Base-by-base conservation (phyloP, 2,888 invertebrate species). In the Lobophora halterata region DNA sequence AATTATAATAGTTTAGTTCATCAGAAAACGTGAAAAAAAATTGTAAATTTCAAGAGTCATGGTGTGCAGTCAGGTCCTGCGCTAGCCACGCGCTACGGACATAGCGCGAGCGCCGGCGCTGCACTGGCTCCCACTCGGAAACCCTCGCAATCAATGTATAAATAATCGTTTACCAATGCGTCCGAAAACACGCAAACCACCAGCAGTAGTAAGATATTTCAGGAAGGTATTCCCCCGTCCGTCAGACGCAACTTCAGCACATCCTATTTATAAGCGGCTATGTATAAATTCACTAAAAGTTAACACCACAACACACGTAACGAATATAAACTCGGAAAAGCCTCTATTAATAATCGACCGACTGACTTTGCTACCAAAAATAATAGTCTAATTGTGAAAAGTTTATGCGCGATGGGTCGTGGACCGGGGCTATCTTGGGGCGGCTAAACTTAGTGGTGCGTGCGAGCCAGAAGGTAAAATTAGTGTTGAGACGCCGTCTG, bases 351-450 rank as follows among this genome's bases (percentile, higher is more conserved):
- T 88, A 88, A 86, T 87, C 88, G 88, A 83, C 87, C 87, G 88
- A 87, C 88, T 86, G 88, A 87, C 88, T 86, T 87, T 81, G 87
- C 87, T 87, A 88, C 88, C 88, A 86, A 88, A 88, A 88, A 88
- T 88, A 88, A 88, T 88, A 87, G 88, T 88, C 88, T 88, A 88
- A 88, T 88, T 88, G 86, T 86, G 88, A 88, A 86, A 87, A 87
- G 87, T 87, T 87, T 86, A 86, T 87, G 85, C 83, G 83, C 80
- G 88, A 86, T 86, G 87, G 87, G 81, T 86, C 86, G 87, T 82
- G 87, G 87, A 87, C 85, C 86, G 85, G 71, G 74, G 86, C 88
- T 88, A 88, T 88, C 88, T 88, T 85, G 86, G 83, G 85, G 86
- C 82, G 80, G 87, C 88, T 88, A 88, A 81, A 88, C 88, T 88